phyloP scores from a whole-genome alignment of 2,113 vertebrate genomes.

The Tachycineta bicolor region DNA sequence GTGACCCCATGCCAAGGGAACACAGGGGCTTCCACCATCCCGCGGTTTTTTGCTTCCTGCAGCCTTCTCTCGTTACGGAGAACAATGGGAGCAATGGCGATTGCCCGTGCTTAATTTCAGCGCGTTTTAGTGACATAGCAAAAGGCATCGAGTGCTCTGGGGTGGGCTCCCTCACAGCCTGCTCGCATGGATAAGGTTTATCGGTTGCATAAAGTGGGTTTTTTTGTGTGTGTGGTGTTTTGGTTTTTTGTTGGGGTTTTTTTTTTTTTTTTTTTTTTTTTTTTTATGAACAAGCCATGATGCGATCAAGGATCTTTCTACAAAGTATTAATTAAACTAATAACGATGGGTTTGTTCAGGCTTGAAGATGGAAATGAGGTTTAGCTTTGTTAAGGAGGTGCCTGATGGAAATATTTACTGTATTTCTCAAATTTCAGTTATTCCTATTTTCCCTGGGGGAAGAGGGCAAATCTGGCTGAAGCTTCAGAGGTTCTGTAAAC shows the following conservation, averaged over 20 bases:
- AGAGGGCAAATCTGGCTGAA: neutral
- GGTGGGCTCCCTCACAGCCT: neutral
- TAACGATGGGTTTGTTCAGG: neutral
- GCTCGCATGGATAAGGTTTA: neutral
- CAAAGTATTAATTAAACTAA: neutral
- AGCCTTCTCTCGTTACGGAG: neutral
- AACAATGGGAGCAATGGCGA: accelerated
- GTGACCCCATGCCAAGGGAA: neutral
- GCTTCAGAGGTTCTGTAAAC: neutral
- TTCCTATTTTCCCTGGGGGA: neutral
- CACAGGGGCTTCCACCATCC: neutral
- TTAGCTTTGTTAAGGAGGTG: neutral
- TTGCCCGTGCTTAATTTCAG: neutral
- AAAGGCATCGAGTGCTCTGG: neutral
- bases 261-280: neutral
- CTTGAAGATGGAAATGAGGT: neutral
- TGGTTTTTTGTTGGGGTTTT: too few species aligned
- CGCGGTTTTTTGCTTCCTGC: neutral
- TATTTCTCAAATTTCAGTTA: neutral
- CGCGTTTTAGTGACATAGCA: neutral
- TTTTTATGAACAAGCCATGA: neutral
- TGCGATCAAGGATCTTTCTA: neutral
- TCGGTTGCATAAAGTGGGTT: neutral
- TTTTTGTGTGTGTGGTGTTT: neutral
- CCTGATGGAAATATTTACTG: neutral